Percentiles rank a stretch among this genome's conserved stretches.
Evolutionary conservation across 2,888 invertebrate species (phyloP).

Genomic region (Cheilosia vulpina): DNA sequence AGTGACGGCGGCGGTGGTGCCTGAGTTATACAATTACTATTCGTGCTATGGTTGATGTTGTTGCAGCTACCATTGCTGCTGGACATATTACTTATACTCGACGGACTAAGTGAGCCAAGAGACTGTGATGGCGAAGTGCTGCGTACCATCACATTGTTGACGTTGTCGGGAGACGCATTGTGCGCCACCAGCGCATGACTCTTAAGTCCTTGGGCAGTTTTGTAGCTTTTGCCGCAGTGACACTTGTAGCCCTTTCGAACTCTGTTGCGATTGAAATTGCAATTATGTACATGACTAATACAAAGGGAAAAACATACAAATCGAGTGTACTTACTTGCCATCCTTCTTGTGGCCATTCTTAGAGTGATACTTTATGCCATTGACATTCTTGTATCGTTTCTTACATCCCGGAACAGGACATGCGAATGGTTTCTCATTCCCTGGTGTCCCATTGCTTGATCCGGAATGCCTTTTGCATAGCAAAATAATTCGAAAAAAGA

Average conservation of each 20-base stretch:
- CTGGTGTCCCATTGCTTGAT: slow-evolving; percentile 84
- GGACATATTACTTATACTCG: slow-evolving; percentile 83
- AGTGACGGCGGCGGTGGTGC: slow-evolving; percentile 68
- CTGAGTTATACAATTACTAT: slow-evolving; percentile 75
- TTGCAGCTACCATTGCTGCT: slow-evolving; percentile 82
- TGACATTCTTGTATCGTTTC: slow-evolving; percentile 94
- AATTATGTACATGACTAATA: slow-evolving; percentile 15
- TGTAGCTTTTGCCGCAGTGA: slow-evolving; percentile 94
- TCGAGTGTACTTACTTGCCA: slow-evolving; percentile 87
- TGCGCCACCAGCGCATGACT: slow-evolving; percentile 86
- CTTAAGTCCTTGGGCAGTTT: slow-evolving; percentile 91
- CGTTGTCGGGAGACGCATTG: slow-evolving; percentile 81
- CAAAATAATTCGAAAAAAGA: slow-evolving; percentile 76
- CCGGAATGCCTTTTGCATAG: slow-evolving; percentile 83
- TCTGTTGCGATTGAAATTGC: slow-evolving; percentile 84
- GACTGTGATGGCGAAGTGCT: slow-evolving; percentile 83
- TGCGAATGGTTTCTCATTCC: slow-evolving; percentile 90
- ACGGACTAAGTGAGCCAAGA: slow-evolving; percentile 82
- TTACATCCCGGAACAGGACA: slow-evolving; percentile 94
- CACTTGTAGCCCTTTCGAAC: slow-evolving; percentile 92
- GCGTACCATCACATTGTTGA: slow-evolving; percentile 80
- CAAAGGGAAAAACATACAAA: not conserved
- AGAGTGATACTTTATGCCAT: slow-evolving; percentile 94
- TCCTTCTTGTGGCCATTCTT: slow-evolving; percentile 94
- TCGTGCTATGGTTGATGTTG: slow-evolving; percentile 76